A percentile compares a stretch with the other conserved stretches of the same genome.
These are phyloP conservation scores for Calliphora vicina DNA, from an alignment of 1,140 invertebrate genomes.

Conservation along the genomic window DNA sequence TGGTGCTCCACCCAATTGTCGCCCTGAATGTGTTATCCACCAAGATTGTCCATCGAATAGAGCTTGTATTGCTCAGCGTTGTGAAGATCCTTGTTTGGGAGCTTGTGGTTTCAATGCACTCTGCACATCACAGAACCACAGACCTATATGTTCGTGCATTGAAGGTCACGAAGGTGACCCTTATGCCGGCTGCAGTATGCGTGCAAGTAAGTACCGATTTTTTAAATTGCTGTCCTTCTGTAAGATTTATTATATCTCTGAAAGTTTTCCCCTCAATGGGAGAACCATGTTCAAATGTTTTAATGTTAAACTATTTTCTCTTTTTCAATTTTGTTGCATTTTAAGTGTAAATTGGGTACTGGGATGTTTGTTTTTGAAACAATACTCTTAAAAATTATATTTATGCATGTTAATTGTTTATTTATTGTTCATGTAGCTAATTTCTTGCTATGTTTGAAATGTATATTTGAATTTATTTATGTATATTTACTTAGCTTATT, in stretches of 20 bases:
- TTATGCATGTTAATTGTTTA: slow-evolving; percentile 47
- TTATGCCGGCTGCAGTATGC: slow-evolving; percentile 75
- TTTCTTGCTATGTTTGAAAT: not conserved
- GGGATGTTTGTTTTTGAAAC: slow-evolving; percentile 43
- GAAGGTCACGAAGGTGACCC: slow-evolving; percentile 83
- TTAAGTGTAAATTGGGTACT: slow-evolving; percentile 44
- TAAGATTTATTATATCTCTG: not conserved
- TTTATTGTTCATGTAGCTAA: not conserved
- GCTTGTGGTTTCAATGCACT: slow-evolving; percentile 84
- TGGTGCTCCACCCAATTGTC: slow-evolving; percentile 81
- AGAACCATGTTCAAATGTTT: slow-evolving; percentile 7
- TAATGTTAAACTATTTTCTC: slow-evolving; percentile 33
- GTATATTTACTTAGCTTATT: slow-evolving; percentile 18
- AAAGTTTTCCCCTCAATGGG: slow-evolving; percentile 23
- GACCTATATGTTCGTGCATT: slow-evolving; percentile 79
- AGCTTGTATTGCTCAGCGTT: slow-evolving; percentile 79
- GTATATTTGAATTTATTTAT: not conserved
- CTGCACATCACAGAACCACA: slow-evolving; percentile 79
- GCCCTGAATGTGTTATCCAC: slow-evolving; percentile 80
- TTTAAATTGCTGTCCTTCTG: slow-evolving; percentile 4
- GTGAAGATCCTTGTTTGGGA: slow-evolving; percentile 81
- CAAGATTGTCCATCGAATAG: slow-evolving; percentile 80
- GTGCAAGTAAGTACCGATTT: slow-evolving; percentile 69
- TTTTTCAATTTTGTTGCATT: not conserved
- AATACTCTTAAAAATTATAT: not conserved